Percentiles rank a stretch among this genome's conserved stretches.
These are phyloP conservation scores for Okapia johnstoni DNA, from an alignment of 2,113 vertebrate genomes.

Conservation along the genomic window DNA sequence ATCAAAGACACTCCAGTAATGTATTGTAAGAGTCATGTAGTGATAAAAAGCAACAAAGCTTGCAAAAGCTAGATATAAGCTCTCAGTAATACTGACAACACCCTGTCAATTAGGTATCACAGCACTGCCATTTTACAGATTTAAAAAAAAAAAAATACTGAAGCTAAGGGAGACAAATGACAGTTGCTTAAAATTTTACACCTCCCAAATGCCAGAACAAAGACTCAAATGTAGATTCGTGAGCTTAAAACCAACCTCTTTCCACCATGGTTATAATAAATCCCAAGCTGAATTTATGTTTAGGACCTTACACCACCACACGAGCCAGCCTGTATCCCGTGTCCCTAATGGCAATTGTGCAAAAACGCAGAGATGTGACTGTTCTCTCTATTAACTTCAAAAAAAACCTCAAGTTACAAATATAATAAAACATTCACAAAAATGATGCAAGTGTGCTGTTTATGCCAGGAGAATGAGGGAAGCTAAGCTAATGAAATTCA, in stretches of 20 bases:
- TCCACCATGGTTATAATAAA: background rate
- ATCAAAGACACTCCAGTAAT: background rate
- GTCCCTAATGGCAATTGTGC: background rate
- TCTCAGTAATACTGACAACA: background rate
- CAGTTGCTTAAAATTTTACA: background rate
- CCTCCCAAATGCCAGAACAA: background rate
- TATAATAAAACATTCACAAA: background rate
- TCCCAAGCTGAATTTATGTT: background rate
- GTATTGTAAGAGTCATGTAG: background rate
- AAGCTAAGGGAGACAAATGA: background rate
- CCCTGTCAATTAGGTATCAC: background rate
- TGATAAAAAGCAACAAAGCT: background rate
- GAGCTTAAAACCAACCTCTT: background rate
- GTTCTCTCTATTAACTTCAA: background rate
- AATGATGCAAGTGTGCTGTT: background rate
- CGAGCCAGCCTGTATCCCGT: background rate
- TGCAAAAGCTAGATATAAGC: background rate
- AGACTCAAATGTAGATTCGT: background rate
- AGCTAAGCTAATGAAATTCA: background rate
- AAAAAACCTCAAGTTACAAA: background rate
- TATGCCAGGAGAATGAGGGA: background rate
- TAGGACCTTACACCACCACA: background rate
- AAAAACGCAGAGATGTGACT: background rate
- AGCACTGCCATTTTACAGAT: background rate
- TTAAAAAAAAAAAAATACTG: accelerated